phyloP scores from a whole-genome alignment of 2,113 vertebrate genomes.

The Gavia stellata region DNA sequence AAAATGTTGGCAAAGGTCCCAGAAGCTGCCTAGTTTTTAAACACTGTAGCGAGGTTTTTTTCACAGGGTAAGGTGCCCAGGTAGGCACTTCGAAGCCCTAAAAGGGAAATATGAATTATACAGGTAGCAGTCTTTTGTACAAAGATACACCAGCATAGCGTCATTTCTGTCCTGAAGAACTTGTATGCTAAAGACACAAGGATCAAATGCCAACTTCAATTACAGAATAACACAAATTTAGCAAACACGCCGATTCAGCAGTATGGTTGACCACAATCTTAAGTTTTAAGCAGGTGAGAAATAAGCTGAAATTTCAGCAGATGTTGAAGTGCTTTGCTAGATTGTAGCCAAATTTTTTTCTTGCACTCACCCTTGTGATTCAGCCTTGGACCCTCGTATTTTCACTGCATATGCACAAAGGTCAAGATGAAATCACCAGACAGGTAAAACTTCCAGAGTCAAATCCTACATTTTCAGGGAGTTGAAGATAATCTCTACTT shows the following conservation, averaged over 20 bases:
- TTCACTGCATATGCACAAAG: not conserved
- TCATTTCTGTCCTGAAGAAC: not conserved
- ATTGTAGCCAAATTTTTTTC: not conserved
- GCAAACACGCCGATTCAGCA: not conserved
- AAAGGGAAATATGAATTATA: not conserved
- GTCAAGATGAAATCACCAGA: not conserved
- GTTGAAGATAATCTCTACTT: not conserved
- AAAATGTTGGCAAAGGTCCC: not conserved
- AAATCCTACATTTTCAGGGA: not conserved
- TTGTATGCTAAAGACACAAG: not conserved
- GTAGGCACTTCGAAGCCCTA: not conserved
- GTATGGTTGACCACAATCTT: not conserved
- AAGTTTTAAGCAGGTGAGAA: not conserved
- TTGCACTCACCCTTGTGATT: not conserved
- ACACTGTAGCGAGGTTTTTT: not conserved
- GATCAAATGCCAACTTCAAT: not conserved
- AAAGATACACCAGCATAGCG: accelerated
- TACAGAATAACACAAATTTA: not conserved
- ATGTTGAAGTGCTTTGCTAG: not conserved
- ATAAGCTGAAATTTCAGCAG: not conserved
- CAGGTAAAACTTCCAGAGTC: not conserved
- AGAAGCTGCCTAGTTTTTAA: not conserved
- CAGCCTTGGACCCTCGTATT: not conserved
- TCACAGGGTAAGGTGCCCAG: not conserved
- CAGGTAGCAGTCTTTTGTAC: not conserved